Evolutionary conservation across 2,113 vertebrate species (phyloP).

Genomic region (Trematomus loennbergii): DNA sequence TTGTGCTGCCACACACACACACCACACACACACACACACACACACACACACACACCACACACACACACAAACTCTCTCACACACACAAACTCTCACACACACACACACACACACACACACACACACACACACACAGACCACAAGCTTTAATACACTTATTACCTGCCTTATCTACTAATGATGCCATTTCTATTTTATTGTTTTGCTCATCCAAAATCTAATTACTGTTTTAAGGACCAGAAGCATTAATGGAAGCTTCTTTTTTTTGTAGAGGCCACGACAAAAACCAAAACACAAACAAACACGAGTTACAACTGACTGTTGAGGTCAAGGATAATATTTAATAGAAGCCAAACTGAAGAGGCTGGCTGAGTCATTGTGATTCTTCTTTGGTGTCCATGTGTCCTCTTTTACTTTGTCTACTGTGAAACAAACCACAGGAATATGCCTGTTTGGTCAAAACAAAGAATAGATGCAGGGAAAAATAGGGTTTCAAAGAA

Average conservation of each 20-base stretch:
- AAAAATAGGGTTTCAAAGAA: conserved; percentile 34
- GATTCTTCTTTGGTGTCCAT: conserved; percentile 12
- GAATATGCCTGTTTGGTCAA: not conserved
- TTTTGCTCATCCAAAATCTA: conserved; percentile 76
- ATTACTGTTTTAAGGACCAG: conserved; percentile 81
- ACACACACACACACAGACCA: conserved; percentile 39
- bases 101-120: conserved; percentile 36
- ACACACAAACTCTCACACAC: conserved; percentile 31
- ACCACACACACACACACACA: conserved; percentile 55
- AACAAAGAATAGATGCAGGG: conserved; percentile 35
- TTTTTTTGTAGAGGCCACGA: conserved; percentile 15
- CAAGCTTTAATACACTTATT: conserved; percentile 82
- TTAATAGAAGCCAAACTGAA: conserved; percentile 45
- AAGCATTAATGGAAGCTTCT: conserved; percentile 55
- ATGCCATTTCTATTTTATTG: conserved; percentile 72
- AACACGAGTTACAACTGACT: conserved; percentile 40
- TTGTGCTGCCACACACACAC: conserved; percentile 70
- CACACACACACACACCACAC: conserved; percentile 37
- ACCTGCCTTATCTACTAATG: conserved; percentile 81
- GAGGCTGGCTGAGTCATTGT: conserved; percentile 48
- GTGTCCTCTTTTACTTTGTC: conserved; percentile 7
- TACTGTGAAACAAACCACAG: conserved; percentile 17
- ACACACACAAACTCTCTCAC: conserved; percentile 26
- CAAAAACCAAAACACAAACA: conserved; percentile 48
- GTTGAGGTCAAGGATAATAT: conserved; percentile 50